phyloP scores from a whole-genome alignment of 1,140 invertebrate species.

The Philotrypesis tridentata region DNA sequence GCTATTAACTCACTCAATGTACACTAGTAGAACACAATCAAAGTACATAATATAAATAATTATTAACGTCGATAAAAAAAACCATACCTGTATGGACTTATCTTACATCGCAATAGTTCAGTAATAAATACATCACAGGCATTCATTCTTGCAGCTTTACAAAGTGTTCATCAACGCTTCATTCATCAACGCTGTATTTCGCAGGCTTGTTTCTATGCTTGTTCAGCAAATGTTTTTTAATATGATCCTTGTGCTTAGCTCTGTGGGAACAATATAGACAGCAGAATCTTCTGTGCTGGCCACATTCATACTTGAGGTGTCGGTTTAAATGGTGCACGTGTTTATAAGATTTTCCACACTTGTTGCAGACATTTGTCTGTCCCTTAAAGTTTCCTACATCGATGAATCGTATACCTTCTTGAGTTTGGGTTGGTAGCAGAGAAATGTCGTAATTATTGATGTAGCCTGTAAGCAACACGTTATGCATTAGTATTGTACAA shows the following conservation, averaged over 20 bases:
- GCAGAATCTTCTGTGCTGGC: slow-evolving; percentile 71
- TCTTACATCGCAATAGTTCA: too few relatives aligned
- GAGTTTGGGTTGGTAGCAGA: not conserved
- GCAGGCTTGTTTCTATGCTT: not conserved
- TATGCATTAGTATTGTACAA: not conserved
- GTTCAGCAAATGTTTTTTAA: not conserved
- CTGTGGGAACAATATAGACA: slow-evolving; percentile 75
- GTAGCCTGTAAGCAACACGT: not conserved
- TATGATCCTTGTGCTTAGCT: slow-evolving; percentile 65
- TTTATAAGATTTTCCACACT: slow-evolving; percentile 65
- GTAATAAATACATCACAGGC: too few relatives aligned
- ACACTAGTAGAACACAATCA: too few relatives aligned
- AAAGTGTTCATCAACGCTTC: not conserved
- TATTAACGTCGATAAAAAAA: too few relatives aligned
- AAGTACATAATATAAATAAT: too few relatives aligned
- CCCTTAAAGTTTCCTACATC: not conserved
- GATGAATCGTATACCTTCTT: not conserved
- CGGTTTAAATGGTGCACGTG: slow-evolving; percentile 49
- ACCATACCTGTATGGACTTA: too few relatives aligned
- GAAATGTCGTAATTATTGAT: not conserved
- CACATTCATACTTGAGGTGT: slow-evolving; percentile 56
- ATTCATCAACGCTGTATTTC: not conserved
- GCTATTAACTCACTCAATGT: too few relatives aligned
- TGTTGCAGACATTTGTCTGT: not conserved
- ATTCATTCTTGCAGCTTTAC: too few relatives aligned